These are phyloP conservation scores for Dryococelus australis DNA, from an alignment of 2,888 invertebrate genomes.

Conservation along the genomic window DNA sequence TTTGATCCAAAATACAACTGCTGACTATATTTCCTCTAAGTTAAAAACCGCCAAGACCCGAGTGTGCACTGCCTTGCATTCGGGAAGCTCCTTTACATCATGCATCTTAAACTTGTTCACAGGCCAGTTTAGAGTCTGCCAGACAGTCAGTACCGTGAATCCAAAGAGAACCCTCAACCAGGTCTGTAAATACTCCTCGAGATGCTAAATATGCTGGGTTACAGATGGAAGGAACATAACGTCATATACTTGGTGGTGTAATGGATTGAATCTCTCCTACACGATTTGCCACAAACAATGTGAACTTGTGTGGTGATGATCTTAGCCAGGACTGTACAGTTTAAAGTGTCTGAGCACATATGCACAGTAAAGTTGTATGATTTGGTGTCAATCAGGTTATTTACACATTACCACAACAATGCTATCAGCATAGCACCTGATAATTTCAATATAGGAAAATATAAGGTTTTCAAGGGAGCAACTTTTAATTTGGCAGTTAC, in stretches of 20 bases:
- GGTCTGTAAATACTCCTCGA: not conserved
- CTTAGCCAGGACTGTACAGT: not conserved
- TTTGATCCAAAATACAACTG: too few relatives aligned
- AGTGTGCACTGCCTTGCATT: too few relatives aligned
- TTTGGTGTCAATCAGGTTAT: not conserved
- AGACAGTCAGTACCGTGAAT: not conserved
- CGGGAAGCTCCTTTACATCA: too few relatives aligned
- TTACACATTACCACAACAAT: not conserved
- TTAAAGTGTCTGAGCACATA: too few relatives aligned
- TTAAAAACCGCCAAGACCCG: too few relatives aligned
- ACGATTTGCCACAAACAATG: not conserved
- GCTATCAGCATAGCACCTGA: too few relatives aligned
- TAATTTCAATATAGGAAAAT: not conserved
- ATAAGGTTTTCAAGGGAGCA: not conserved
- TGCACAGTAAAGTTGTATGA: not conserved
- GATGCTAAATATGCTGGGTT: not conserved
- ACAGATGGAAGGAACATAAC: too few relatives aligned
- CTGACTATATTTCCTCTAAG: too few relatives aligned
- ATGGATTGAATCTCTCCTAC: too few relatives aligned
- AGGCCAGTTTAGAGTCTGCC: too few relatives aligned
- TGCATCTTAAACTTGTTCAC: too few relatives aligned
- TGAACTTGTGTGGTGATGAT: not conserved
- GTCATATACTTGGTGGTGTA: too few relatives aligned
- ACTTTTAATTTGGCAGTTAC: not conserved
- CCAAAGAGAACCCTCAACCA: not conserved